These are phyloP conservation scores for Turritopsis rubra DNA, from an alignment of 30 jellyfish, hydroid and myxozoan genomes.

Conservation along the genomic window DNA sequence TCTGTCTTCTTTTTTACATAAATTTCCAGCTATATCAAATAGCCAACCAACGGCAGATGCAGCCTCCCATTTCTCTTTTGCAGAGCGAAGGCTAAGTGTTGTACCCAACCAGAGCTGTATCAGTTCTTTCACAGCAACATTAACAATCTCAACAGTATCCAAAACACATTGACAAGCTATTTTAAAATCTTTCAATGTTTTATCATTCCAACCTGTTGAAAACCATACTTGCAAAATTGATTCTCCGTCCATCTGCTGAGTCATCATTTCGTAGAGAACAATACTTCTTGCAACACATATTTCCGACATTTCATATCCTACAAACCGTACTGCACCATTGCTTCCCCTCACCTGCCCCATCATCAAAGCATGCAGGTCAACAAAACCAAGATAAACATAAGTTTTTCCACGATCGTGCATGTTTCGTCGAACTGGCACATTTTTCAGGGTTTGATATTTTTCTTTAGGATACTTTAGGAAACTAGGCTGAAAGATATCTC, in stretches of 20 bases:
- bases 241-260: not conserved
- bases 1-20: not conserved
- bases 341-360: not conserved
- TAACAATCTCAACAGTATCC: not conserved
- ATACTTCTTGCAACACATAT: not conserved
- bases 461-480: not conserved
- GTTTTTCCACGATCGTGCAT: not conserved
- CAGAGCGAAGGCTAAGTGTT: not conserved
- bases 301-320: not conserved
- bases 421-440: not conserved
- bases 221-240: slow-evolving; percentile 15
- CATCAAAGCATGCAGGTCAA: not conserved
- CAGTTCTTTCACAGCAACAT: not conserved
- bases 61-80: not conserved
- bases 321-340: not conserved
- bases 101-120: not conserved
- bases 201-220: slow-evolving; percentile 12
- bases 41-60: not conserved
- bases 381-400: slow-evolving; percentile 11
- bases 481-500: not conserved
- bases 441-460: not conserved
- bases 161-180: not conserved
- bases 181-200: slow-evolving; percentile 1
- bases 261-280: slow-evolving; percentile 13
- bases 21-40: not conserved